Evolutionary conservation across 2,113 vertebrate genomes (phyloP).

Genomic region (Halichoerus grypus): DNA sequence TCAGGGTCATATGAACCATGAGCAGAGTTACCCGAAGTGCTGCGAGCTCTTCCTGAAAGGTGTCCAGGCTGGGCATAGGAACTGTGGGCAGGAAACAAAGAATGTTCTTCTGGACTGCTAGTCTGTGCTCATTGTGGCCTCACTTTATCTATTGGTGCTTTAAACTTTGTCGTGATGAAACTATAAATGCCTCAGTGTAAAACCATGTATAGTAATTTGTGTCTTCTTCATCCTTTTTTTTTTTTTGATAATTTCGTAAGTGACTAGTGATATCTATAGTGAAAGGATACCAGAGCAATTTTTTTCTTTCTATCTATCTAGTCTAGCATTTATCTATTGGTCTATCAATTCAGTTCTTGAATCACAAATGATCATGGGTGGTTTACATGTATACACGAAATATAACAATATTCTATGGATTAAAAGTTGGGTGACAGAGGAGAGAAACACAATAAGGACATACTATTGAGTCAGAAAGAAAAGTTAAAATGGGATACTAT

Average conservation of each 20-base stretch:
- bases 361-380: background rate
- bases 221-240: background rate
- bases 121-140: background rate
- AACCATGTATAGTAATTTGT: background rate
- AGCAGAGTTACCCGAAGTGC: background rate
- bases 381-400: background rate
- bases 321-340: background rate
- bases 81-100: background rate
- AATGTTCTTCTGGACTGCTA: background rate
- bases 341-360: background rate
- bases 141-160: background rate
- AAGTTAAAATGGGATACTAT: background rate
- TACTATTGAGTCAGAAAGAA: background rate
- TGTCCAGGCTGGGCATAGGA: background rate
- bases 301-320: background rate
- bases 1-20: background rate
- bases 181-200: background rate
- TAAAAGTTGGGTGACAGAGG: background rate
- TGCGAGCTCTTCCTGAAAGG: background rate
- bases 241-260: background rate
- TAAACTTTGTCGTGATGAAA: background rate
- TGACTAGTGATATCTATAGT: background rate
- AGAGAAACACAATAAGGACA: background rate
- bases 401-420: background rate
- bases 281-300: background rate